These are phyloP conservation scores for Drosophila mayaguana DNA, from an alignment of 2,888 invertebrate genomes.

Conservation along the genomic window DNA sequence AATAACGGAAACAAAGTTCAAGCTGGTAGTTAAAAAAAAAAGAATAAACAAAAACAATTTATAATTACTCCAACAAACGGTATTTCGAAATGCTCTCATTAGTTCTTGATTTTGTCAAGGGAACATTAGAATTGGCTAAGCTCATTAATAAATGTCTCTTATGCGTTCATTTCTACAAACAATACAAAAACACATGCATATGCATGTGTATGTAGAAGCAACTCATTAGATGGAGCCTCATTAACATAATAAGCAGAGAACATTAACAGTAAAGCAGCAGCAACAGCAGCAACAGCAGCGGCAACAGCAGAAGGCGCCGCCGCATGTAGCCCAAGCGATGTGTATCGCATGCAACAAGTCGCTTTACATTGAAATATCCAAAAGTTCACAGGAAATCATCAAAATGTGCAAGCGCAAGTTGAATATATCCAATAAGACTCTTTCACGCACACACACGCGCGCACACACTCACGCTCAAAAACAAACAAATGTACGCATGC, in stretches of 20 bases:
- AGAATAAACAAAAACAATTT: background rate
- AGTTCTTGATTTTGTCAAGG: constrained; percentile 25
- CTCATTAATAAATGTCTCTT: constrained; percentile 17
- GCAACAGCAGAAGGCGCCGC: background rate
- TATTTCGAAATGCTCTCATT: constrained; percentile 24
- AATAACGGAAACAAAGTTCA: constrained; percentile 5
- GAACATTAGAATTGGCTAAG: constrained; percentile 23
- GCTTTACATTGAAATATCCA: constrained; percentile 78
- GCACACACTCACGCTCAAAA: constrained; percentile 8
- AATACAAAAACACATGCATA: background rate
- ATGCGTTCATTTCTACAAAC: too few species aligned
- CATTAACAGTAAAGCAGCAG: constrained; percentile 29
- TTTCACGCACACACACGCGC: constrained; percentile 36
- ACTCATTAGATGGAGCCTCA: constrained; percentile 37
- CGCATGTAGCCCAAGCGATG: constrained; percentile 3
- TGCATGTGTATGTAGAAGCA: constrained; percentile 10
- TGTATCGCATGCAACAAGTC: constrained; percentile 81
- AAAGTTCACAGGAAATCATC: constrained; percentile 81
- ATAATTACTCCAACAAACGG: constrained; percentile 12
- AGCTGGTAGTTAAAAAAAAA: background rate
- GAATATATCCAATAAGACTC: constrained; percentile 57
- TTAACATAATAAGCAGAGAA: constrained; percentile 48
- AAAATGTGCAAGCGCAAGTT: constrained; percentile 68
- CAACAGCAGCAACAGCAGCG: constrained; percentile 4
- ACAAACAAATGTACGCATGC: constrained; percentile 18